Conservation (phyloP, 2,113 vertebrate species). For the Coptodon bakossiorum region DNA sequence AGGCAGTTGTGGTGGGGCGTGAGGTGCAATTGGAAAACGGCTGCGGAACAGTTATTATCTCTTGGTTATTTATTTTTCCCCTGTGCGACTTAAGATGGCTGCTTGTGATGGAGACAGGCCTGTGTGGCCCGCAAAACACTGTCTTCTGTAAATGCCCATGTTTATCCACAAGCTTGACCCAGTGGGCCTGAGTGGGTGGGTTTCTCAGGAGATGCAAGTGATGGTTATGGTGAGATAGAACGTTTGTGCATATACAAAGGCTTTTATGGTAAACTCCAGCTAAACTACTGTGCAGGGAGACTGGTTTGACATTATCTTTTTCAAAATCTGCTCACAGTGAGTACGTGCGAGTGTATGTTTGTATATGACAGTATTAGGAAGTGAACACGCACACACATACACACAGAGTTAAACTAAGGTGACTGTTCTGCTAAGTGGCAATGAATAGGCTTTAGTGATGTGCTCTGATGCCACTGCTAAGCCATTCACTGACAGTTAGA, state of each 20-base stretch:
- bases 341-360: conserved; percentile 9
- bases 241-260: neutral
- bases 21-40: neutral
- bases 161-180: conserved; percentile 73
- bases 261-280: conserved; percentile 24
- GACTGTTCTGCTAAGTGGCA: conserved; percentile 62
- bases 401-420: neutral
- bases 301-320: conserved; percentile 20
- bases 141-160: conserved; percentile 58
- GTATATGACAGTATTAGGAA: conserved; percentile 4
- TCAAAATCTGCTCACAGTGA: conserved; percentile 16
- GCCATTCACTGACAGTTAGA: conserved; percentile 63
- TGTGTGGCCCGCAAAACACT: conserved; percentile 56
- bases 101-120: conserved; percentile 66
- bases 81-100: conserved; percentile 69
- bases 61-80: conserved; percentile 66
- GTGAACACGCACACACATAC: neutral
- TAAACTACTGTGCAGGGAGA: conserved; percentile 21
- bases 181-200: conserved; percentile 18
- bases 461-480: conserved; percentile 59
- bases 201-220: neutral
- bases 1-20: neutral
- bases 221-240: neutral
- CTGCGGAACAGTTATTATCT: conserved; percentile 44
- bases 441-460: conserved; percentile 62